phyloP scores from a whole-genome alignment of 2,888 invertebrate genomes.

The Cistogaster globosa region DNA sequence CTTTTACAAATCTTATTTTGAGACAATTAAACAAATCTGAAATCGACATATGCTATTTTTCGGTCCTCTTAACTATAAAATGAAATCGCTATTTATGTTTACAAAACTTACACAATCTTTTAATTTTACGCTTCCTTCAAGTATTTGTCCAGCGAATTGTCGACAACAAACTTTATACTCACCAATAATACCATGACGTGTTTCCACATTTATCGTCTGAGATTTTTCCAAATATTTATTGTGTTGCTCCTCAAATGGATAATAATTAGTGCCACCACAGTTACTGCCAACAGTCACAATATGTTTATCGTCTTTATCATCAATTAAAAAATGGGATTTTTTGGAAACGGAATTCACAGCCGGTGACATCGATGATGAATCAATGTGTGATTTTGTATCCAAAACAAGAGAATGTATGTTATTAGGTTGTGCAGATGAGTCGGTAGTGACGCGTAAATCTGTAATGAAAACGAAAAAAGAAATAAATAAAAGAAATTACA shows the following conservation, averaged over 20 bases:
- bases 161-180: conserved; percentile 32
- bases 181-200: conserved; percentile 80
- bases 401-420: conserved; percentile 51
- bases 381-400: conserved; percentile 48
- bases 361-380: conserved; percentile 69
- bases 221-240: conserved; percentile 77
- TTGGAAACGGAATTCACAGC: conserved; percentile 59
- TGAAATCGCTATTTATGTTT: too few relatives aligned
- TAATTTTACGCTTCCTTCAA: too few relatives aligned
- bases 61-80: too few relatives aligned
- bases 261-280: conserved; percentile 56
- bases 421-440: conserved; percentile 71
- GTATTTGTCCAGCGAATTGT: too few relatives aligned
- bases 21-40: too few relatives aligned
- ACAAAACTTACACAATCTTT: too few relatives aligned
- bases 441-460: conserved; percentile 81
- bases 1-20: too few relatives aligned
- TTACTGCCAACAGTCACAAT: conserved; percentile 56
- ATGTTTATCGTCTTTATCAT: conserved; percentile 68
- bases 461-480: conserved; percentile 38
- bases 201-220: conserved; percentile 78
- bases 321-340: conserved; percentile 71
- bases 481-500: conserved; percentile 18
- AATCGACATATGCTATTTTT: too few relatives aligned
- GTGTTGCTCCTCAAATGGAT: conserved; percentile 71